Conservation (phyloP, 1,140 invertebrate genomes). For the Cotesia typhae region DNA sequence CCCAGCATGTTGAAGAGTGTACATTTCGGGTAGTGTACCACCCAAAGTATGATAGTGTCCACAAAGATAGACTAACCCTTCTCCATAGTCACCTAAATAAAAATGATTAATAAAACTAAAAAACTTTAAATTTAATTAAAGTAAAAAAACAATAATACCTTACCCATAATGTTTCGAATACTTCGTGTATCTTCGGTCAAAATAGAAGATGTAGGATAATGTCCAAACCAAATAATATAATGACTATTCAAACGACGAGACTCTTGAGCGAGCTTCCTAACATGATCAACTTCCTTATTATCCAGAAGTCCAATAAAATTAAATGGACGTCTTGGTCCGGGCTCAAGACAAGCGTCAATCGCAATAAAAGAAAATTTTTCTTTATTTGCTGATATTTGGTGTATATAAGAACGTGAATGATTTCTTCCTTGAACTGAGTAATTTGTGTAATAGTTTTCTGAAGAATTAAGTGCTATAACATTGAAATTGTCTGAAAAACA, state of each 20-base stretch:
- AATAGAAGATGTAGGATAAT: conserved; percentile 93
- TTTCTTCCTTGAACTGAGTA: conserved; percentile 82
- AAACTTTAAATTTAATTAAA: conserved; percentile 24
- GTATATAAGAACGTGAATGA: conserved; percentile 80
- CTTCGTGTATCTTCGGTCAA: conserved; percentile 71
- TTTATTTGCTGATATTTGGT: conserved; percentile 69
- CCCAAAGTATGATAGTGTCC: conserved; percentile 90
- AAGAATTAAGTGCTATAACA: conserved; percentile 73
- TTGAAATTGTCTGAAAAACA: conserved; percentile 88
- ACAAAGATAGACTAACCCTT: conserved; percentile 83
- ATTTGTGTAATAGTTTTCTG: conserved; percentile 81
- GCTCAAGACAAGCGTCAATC: conserved; percentile 87
- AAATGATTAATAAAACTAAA: conserved; percentile 22
- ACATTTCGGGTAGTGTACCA: conserved; percentile 84
- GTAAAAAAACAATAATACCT: conserved; percentile 8
- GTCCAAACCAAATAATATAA: conserved; percentile 87
- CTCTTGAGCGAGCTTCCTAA: conserved; percentile 67
- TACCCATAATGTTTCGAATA: conserved; percentile 69
- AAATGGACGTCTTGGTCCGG: conserved; percentile 86
- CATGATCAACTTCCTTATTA: conserved; percentile 68
- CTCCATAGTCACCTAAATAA: conserved; percentile 58
- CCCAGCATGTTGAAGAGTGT: conserved; percentile 84
- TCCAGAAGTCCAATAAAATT: conserved; percentile 88
- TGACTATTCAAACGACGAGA: conserved; percentile 63
- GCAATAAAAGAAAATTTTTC: conserved; percentile 82